Percentiles rank a stretch among this genome's conserved stretches.
Evolutionary conservation across 2,888 invertebrate species (phyloP).

Genomic region (Nyleta sp.): DNA sequence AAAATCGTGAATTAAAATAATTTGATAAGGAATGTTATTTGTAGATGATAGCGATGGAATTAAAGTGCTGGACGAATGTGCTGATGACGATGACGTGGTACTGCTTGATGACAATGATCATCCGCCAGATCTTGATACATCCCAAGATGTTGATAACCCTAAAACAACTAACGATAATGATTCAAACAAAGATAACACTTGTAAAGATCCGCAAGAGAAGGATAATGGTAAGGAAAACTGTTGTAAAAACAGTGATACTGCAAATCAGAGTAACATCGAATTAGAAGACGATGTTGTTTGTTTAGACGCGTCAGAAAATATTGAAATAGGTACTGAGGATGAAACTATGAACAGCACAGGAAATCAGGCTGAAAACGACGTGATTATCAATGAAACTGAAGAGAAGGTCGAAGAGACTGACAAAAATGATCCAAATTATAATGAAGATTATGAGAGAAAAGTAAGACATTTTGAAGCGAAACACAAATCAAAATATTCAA

Average conservation of each 20-base stretch:
- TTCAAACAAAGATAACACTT: background rate
- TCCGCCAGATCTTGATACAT: background rate
- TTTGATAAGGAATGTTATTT: background rate
- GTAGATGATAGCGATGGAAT: constrained; percentile 30
- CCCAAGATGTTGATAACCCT: background rate
- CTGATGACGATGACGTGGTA: constrained; percentile 55
- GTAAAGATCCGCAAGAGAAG: background rate
- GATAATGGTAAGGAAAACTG: constrained; percentile 14
- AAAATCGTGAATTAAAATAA: no score
- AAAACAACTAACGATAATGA: background rate
- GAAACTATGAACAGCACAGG: background rate
- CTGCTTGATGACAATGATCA: constrained; percentile 15
- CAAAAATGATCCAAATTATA: constrained; percentile 29
- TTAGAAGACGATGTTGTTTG: constrained; percentile 51
- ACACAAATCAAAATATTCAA: no score
- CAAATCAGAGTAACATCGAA: constrained; percentile 6
- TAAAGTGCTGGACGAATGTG: constrained; percentile 56
- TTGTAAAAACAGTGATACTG: background rate
- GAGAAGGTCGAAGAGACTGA: constrained; percentile 35
- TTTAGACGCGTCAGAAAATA: constrained; percentile 21
- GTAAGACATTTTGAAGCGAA: no score
- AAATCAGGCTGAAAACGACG: constrained; percentile 32
- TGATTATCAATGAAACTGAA: constrained; percentile 43
- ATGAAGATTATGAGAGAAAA: constrained; percentile 41
- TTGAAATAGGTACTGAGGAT: background rate